These are phyloP conservation scores for Cricetomys ansorgei DNA, from an alignment of 2,113 vertebrate genomes.

Conservation along the genomic window DNA sequence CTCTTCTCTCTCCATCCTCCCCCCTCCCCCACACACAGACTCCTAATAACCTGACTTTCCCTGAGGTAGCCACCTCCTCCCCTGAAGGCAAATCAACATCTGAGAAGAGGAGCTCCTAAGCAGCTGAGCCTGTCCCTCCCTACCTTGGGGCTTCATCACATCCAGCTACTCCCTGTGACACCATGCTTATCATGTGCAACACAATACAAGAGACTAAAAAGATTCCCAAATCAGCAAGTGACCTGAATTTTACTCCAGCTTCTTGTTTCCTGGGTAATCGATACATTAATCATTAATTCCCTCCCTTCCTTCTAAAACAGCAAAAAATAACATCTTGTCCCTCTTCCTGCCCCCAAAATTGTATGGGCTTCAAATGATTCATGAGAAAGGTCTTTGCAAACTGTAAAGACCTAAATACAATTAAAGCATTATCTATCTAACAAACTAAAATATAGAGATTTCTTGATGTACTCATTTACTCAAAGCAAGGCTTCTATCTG, in stretches of 20 bases:
- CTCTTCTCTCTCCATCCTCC: not conserved
- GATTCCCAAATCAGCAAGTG: not conserved
- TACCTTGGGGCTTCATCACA: not conserved
- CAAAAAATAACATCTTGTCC: not conserved
- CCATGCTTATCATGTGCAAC: not conserved
- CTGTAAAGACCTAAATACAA: not conserved
- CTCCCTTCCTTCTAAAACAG: constrained; percentile 15
- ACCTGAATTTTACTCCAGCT: constrained; percentile 20
- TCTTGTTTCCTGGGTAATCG: constrained; percentile 5
- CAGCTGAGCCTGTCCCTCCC: not conserved
- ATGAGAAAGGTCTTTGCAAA: constrained; percentile 23
- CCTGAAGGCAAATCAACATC: constrained; percentile 51
- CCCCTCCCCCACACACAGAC: not conserved
- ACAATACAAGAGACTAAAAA: not conserved
- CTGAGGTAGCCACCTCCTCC: constrained; percentile 19
- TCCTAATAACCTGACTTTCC: not conserved
- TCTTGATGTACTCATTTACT: not conserved
- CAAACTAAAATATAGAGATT: constrained; percentile 20
- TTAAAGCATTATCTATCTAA: constrained; percentile 39
- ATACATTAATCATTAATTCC: constrained; percentile 25
- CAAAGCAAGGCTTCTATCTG: constrained; percentile 39
- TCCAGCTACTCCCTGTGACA: not conserved
- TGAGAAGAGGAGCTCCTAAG: not conserved
- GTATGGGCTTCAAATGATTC: constrained; percentile 38
- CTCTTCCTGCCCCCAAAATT: not conserved